A percentile compares a stretch with the other conserved stretches of the same genome.
phyloP scores from a whole-genome alignment of 1,140 invertebrate genomes.

The Brachionus paranguensis region DNA sequence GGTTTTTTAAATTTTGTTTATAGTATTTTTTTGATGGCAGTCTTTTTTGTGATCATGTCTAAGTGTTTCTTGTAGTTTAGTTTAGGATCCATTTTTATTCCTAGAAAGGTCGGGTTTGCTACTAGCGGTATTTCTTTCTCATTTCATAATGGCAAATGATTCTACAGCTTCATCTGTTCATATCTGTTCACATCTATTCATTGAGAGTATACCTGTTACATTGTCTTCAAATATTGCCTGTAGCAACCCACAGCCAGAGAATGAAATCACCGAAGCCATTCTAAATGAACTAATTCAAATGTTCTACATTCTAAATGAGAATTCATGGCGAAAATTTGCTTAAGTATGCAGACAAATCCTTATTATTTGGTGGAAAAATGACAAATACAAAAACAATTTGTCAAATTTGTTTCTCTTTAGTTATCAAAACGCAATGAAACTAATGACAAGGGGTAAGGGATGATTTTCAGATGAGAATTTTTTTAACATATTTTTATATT shows the following conservation, averaged over 20 bases:
- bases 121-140: no score
- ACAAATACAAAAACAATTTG: background rate
- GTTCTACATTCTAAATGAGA: slow-evolving; percentile 39
- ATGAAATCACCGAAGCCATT: background rate
- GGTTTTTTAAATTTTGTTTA: no score
- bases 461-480: background rate
- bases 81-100: no score
- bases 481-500: background rate
- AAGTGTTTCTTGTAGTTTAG: no score
- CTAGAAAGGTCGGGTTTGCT: no score
- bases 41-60: no score
- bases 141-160: no score
- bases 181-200: no score
- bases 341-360: slow-evolving; percentile 38
- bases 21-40: no score
- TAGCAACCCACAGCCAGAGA: background rate
- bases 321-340: slow-evolving; percentile 9
- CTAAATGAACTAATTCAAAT: slow-evolving; percentile 32
- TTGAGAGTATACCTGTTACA: slow-evolving; percentile 34
- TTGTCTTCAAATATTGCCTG: slow-evolving; percentile 17
- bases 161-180: slow-evolving; percentile 10
- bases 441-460: background rate
- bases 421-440: slow-evolving; percentile 26
- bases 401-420: background rate
- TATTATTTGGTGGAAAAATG: slow-evolving; percentile 39